phyloP scores from a whole-genome alignment of 2,113 vertebrate species.

The Channa argus region DNA sequence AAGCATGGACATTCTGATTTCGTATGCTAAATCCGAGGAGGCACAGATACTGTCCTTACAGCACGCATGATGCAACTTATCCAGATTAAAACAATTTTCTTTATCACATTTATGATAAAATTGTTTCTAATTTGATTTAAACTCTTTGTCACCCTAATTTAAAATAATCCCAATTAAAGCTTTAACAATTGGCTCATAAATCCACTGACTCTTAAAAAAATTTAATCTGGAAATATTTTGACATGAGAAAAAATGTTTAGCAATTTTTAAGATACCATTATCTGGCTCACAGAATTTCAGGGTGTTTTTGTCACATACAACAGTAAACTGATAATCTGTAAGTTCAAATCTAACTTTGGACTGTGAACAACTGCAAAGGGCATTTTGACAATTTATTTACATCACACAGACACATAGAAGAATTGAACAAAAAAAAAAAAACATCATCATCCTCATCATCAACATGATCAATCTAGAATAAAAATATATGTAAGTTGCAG shows the following conservation, averaged over 20 bases:
- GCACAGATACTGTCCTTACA: not conserved
- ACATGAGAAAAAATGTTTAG: too few relatives aligned
- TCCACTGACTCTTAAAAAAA: too few relatives aligned
- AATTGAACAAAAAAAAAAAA: too few relatives aligned
- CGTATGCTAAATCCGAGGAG: not conserved
- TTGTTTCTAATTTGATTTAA: not conserved
- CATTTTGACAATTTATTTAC: not conserved
- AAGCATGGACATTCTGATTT: not conserved
- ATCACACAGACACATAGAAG: too few relatives aligned
- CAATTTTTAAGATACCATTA: not conserved
- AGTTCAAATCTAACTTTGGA: not conserved
- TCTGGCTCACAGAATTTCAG: not conserved
- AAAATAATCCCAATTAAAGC: not conserved
- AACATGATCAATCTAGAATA: too few relatives aligned
- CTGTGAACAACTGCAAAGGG: not conserved
- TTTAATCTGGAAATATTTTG: too few relatives aligned
- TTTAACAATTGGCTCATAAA: too few relatives aligned
- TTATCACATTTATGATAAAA: too few relatives aligned
- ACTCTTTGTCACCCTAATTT: not conserved
- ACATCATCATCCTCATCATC: too few relatives aligned
- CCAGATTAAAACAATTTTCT: too few relatives aligned
- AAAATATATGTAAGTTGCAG: too few relatives aligned
- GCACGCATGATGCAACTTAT: too few relatives aligned
- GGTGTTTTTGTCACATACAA: not conserved
- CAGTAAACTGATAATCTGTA: not conserved